These are phyloP conservation scores for Eulemur coronatus DNA, from an alignment of 2,797 vertebrate species.

Conservation along the genomic window DNA sequence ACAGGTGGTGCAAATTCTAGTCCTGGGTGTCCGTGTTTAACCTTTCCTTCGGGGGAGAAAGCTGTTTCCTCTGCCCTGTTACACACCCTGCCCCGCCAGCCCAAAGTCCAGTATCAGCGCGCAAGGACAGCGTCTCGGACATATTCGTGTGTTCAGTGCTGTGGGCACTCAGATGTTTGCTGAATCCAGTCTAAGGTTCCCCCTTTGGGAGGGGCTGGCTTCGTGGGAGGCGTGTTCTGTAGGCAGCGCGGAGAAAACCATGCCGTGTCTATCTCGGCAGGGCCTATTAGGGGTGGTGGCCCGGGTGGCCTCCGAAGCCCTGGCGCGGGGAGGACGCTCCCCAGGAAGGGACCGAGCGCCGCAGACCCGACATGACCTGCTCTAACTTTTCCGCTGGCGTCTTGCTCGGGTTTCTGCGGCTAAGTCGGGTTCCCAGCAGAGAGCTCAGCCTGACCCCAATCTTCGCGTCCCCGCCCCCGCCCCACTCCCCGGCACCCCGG, in stretches of 20 bases:
- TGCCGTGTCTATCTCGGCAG: not conserved
- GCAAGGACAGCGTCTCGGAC: not conserved
- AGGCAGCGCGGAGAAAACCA: not conserved
- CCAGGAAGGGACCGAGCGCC: not conserved
- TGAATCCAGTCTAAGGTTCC: not conserved
- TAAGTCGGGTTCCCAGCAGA: constrained; percentile 29
- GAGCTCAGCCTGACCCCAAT: constrained; percentile 31
- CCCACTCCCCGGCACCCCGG: not conserved
- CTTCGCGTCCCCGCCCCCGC: not conserved
- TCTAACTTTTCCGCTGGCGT: not conserved
- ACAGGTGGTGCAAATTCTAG: not conserved
- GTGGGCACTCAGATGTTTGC: not conserved
- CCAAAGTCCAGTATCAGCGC: not conserved
- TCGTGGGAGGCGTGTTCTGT: not conserved
- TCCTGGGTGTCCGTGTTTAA: not conserved
- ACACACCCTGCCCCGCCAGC: not conserved
- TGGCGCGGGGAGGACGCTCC: not conserved
- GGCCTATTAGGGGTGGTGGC: not conserved
- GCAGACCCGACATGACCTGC: not conserved
- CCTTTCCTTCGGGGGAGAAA: not conserved
- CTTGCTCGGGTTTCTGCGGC: not conserved
- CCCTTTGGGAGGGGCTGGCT: not conserved
- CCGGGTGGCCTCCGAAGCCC: not conserved
- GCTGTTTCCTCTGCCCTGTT: not conserved
- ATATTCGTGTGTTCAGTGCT: not conserved